phyloP scores from a whole-genome alignment of 2,113 vertebrate genomes.

The Laticauda laticaudata region DNA sequence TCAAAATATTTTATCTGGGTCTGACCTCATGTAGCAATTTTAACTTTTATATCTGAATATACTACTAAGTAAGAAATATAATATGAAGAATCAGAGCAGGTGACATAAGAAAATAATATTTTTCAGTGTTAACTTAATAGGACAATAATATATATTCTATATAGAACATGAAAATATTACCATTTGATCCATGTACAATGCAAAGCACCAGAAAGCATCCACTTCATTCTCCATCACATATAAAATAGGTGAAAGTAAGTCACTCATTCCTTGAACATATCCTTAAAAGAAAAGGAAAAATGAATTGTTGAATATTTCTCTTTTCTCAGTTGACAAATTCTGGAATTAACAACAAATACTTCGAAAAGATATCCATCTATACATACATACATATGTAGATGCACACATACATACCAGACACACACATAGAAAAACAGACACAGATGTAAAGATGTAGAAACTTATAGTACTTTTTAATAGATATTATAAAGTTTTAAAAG shows the following conservation, averaged over 20 bases:
- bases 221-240: constrained; percentile 97
- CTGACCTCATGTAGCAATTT: constrained; percentile 8
- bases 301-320: background rate
- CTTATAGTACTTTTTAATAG: background rate
- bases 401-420: background rate
- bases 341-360: background rate
- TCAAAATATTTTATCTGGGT: background rate
- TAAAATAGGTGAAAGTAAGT: constrained; percentile 92
- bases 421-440: background rate
- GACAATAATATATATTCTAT: background rate
- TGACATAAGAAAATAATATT: background rate
- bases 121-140: background rate
- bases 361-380: background rate
- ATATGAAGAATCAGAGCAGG: constrained; percentile 9
- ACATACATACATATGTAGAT: background rate
- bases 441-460: background rate
- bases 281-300: constrained; percentile 69
- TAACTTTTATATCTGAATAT: background rate
- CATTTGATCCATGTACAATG: constrained; percentile 95
- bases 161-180: constrained; percentile 63
- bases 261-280: constrained; percentile 97
- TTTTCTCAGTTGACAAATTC: background rate
- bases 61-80: constrained; percentile 1
- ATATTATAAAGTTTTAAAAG: background rate
- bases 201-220: constrained; percentile 97